Conservation (phyloP, 2,797 vertebrate genomes). For the Schizopygopsis malacanthus region DNA sequence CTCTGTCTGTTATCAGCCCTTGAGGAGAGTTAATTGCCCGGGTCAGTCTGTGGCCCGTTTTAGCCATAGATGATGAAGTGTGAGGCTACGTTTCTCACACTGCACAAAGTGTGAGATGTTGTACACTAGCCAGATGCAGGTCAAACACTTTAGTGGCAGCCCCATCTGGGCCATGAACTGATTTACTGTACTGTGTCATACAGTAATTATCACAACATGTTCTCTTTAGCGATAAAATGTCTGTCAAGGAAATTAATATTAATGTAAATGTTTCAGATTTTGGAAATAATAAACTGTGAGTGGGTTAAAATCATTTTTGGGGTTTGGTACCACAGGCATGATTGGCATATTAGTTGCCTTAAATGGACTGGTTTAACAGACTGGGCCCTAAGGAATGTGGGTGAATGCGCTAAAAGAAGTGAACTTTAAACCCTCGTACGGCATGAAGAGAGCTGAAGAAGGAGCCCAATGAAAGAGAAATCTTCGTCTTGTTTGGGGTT, state of each 20-base stretch:
- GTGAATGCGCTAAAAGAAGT: constrained; percentile 64
- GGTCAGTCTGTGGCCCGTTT: constrained; percentile 53
- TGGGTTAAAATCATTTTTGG: constrained; percentile 2
- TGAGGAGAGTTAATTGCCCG: constrained; percentile 62
- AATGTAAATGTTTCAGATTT: constrained; percentile 19
- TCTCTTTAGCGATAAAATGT: constrained; percentile 37
- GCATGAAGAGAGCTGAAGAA: constrained; percentile 61
- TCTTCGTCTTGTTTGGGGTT: constrained; percentile 70
- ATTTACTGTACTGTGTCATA: constrained; percentile 42
- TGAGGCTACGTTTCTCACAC: constrained; percentile 53
- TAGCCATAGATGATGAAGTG: constrained; percentile 50
- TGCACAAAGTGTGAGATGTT: constrained; percentile 52
- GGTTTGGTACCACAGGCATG: constrained; percentile 41
- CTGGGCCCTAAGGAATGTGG: constrained; percentile 43
- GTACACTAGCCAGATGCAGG: constrained; percentile 59
- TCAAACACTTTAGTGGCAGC: constrained; percentile 45
- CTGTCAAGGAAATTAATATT: constrained; percentile 35
- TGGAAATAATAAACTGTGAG: constrained; percentile 26
- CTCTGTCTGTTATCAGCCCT: constrained; percentile 55
- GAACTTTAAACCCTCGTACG: constrained; percentile 69
- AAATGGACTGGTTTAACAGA: constrained; percentile 57
- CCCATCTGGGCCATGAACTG: constrained; percentile 38
- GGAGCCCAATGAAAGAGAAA: constrained; percentile 64
- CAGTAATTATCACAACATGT: constrained; percentile 34
- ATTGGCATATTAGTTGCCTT: constrained; percentile 61